Base-by-base conservation (phyloP, 2,888 invertebrate species). In the Temnothorax rugatulus region DNA sequence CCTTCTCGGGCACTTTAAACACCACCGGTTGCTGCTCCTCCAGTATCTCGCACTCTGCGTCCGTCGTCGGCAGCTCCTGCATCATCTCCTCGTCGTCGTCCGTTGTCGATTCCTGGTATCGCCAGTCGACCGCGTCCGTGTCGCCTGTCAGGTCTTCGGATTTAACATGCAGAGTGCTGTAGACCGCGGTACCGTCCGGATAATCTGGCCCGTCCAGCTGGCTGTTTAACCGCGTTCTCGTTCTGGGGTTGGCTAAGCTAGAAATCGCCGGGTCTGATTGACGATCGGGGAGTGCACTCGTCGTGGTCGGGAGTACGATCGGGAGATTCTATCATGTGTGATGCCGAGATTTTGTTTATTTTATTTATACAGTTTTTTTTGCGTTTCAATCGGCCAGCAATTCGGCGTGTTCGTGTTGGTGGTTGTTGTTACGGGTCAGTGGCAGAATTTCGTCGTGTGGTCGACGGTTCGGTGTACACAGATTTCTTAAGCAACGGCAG, bases 241-340 rank as follows among this genome's bases (percentile, higher is more conserved):
- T 77, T 86, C 87, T 89, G 87, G 79, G 90, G 86, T 85, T 93
- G 93, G 90, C 93, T 92, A 89, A 94, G 93, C 94, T 95, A 93
- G 92, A 94, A 94, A 94, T 92, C 93, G 94, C 93, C 94, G 93
- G 90, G 91, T 93, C 93, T 92, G 92, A 91, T 93, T 94, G 94
- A 92, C 93, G 93, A 86, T 89, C 88, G 87, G 91, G 90, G 87
- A 92, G 89, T 57, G 68, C 54, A 68, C 15, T 83, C 84, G 59
- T 21, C 82, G 75, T 64, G 47, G 18, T 69, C 66, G 85, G 76
- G 29, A 82, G 76, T 69, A 83, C 13, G 41, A 69, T 79, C 73
- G 79, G n/a, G 59, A 90, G 52, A 21, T 85, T 83, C 90, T 90
- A 84, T 76, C 54, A 44, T 74, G 68, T 74, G 68, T 57, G 34